phyloP scores from a whole-genome alignment of 2,888 invertebrate species.

The Troides helena region DNA sequence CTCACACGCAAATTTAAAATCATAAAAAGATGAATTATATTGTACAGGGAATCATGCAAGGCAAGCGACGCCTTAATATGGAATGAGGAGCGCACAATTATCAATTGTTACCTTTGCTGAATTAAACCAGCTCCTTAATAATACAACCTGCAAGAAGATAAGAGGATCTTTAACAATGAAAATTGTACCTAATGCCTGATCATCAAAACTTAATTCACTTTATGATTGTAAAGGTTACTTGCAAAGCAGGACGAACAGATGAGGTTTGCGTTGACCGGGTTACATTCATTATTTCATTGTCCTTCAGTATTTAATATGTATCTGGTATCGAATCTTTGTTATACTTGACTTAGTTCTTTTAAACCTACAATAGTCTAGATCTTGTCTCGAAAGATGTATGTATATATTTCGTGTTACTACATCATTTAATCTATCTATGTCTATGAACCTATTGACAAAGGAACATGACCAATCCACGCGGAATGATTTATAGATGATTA shows the following conservation, averaged over 20 bases:
- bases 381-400: too few species aligned
- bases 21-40: background rate
- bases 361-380: too few species aligned
- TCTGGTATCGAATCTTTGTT: background rate
- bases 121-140: background rate
- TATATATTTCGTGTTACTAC: too few species aligned
- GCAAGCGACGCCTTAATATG: background rate
- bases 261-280: background rate
- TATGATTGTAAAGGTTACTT: background rate
- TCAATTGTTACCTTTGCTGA: background rate
- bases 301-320: background rate
- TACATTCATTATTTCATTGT: background rate
- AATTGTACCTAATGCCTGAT: background rate
- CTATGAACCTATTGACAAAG: too few species aligned
- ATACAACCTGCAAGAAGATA: background rate
- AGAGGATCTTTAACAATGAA: background rate
- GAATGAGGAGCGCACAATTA: background rate
- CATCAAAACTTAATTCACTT: background rate
- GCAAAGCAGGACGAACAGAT: background rate
- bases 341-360: background rate
- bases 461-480: too few species aligned
- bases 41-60: background rate
- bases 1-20: too few species aligned
- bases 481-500: too few species aligned
- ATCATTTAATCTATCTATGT: too few species aligned